Conservation (phyloP, 2,797 vertebrate species). For the Coreius guichenoti region DNA sequence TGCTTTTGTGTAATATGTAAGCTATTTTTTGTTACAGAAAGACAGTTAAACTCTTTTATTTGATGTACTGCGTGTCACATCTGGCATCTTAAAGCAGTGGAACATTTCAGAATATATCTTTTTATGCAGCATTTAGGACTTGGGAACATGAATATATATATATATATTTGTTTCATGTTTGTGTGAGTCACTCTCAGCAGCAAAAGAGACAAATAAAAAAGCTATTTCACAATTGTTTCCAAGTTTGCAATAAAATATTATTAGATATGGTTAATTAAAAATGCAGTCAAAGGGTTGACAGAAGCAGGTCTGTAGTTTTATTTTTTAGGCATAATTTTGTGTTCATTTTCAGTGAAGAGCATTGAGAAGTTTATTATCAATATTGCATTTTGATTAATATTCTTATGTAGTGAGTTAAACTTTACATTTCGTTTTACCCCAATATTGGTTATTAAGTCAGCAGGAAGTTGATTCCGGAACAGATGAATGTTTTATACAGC, state of each 20-base stretch:
- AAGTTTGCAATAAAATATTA: background rate
- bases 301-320: background rate
- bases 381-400: background rate
- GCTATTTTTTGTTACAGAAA: background rate
- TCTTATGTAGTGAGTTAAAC: background rate
- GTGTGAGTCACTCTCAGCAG: background rate
- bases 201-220: background rate
- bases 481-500: background rate
- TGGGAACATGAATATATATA: no score
- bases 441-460: background rate
- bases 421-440: background rate
- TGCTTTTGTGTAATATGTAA: background rate
- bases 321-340: background rate
- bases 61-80: background rate
- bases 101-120: background rate
- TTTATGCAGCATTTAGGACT: background rate
- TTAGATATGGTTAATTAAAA: background rate
- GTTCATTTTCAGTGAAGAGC: background rate
- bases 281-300: background rate
- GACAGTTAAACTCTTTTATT: background rate
- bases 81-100: background rate
- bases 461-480: background rate
- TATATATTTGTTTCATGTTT: background rate
- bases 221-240: no score
- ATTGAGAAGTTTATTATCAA: background rate